Base-by-base conservation (phyloP, 2,888 invertebrate species). In the Amphipoea oculea region DNA sequence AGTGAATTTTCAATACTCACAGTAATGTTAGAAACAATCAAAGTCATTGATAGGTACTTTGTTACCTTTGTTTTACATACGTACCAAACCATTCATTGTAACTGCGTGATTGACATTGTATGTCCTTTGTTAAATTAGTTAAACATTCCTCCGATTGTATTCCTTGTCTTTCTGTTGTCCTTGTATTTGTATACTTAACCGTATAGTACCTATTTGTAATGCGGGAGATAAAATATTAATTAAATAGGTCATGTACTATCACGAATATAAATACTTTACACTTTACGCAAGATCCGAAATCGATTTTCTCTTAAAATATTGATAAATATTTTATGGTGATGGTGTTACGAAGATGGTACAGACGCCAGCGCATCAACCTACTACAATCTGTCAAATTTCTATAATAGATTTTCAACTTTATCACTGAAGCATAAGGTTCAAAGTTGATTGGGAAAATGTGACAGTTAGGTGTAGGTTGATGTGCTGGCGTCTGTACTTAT, bases 121-220 rank as follows among this genome's bases (percentile, higher is more conserved):
- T 66, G 48, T 42, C 48, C 65, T 75, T 82, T 84, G 63, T 86
- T 42, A 60, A 62, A 66, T 72, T 72, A 66, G 36, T 57, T 42
- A 77, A 75, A 78, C 73, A 74, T 54, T 69, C n/a, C 54, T 57
- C 60, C 70, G n/a, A 66, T 69, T 68, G 67, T 72, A n/a, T 51
- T 85, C 54, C 63, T 57, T 62, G 67, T 40, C 69, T 72, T 69
- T 83, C 65, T 83, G 77, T 77, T 82, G 48, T 66, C 36, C 54
- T 82, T 36, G 63, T 66, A 29, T 68, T 4, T 40, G 29, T 29
- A 29, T 29, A 29, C 29, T 29, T 29, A 71, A 36, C 4, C 9
- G 4, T 17, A 5, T 20, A 45, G 36, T 51, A 40, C 40, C 40
- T 40, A 60, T 67, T 69, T 63, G n/a, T 48, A 57, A 63, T 29